Base-by-base conservation (phyloP, 2,113 vertebrate species). In the Mixornis gularis region DNA sequence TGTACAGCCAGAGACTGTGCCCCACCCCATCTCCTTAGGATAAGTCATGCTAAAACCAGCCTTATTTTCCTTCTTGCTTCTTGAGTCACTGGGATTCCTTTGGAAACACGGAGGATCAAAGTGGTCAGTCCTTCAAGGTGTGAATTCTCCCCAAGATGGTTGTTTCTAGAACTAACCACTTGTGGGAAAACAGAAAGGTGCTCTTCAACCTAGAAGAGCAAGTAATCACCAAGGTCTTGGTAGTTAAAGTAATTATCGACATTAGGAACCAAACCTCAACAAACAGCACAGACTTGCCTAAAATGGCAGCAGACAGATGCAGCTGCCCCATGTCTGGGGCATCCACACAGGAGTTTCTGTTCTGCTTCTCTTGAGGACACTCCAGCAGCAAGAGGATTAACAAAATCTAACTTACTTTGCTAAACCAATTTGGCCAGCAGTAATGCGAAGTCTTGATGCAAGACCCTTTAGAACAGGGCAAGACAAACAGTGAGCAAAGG, bases 1-100 rank as follows among this genome's bases (percentile, higher is more conserved):
- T 27, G 32, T 58, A 79, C 66, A 89, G 71, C 13, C 1, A 93
- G 65, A 86, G 63, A 55, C 70, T 66, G 78, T 73, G 85, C 79
- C 81, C 85, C 93, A 58, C 73, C 88, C 85, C 64, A 68, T 65
- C 74, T 87, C 77, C 70, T 92, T 70, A 76, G 77, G 62, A 38
- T 64, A 85, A 94, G 56, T 72, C 93, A 93, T 91, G 79, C 85
- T 88, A 89, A 79, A 95, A 95, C 92, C 94, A 93, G 94, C 91
- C 92, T 96, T 55, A 51, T 82, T 89, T 51, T 95, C 78, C 71
- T 93, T 92, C 86, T 86, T 85, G 79, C 9, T 87, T 44, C 91
- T 96, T 63, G 68, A 90, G 81, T 85, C 92, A 92, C 52, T 79
- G 84, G 73, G 60, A 87, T 94, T 93, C 94, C 89, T 93, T 64